These are phyloP conservation scores for Malacoraja senta DNA, from an alignment of 2,797 vertebrate genomes.

Conservation along the genomic window DNA sequence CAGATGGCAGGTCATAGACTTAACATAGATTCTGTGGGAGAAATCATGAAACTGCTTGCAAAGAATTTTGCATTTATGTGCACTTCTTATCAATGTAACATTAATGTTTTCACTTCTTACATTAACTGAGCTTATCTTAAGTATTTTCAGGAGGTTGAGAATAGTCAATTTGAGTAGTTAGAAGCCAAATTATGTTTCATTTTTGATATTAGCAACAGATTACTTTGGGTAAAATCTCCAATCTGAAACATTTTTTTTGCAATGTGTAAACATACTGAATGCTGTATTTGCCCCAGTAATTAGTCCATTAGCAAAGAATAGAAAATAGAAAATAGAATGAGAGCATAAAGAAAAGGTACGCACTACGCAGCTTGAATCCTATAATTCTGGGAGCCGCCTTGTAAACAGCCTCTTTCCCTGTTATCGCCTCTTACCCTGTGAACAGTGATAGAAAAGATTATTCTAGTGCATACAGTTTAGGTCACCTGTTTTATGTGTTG, in stretches of 20 bases:
- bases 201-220: slow-evolving; percentile 1
- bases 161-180: too few relatives aligned
- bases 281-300: not conserved
- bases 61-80: too few relatives aligned
- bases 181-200: slow-evolving; percentile 22
- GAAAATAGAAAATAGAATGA: not conserved
- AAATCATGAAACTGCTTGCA: not conserved
- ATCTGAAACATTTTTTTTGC: too few relatives aligned
- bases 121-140: not conserved
- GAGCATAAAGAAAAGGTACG: not conserved
- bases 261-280: not conserved
- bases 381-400: not conserved
- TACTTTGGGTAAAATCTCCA: not conserved
- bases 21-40: not conserved
- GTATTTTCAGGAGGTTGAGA: not conserved
- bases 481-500: not conserved
- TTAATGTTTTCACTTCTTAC: not conserved
- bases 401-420: not conserved
- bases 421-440: not conserved
- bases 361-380: not conserved
- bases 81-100: not conserved
- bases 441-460: not conserved
- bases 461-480: not conserved
- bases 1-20: not conserved
- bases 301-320: not conserved